phyloP scores from a whole-genome alignment of 2,113 vertebrate genomes.

The Mastomys natalensis region DNA sequence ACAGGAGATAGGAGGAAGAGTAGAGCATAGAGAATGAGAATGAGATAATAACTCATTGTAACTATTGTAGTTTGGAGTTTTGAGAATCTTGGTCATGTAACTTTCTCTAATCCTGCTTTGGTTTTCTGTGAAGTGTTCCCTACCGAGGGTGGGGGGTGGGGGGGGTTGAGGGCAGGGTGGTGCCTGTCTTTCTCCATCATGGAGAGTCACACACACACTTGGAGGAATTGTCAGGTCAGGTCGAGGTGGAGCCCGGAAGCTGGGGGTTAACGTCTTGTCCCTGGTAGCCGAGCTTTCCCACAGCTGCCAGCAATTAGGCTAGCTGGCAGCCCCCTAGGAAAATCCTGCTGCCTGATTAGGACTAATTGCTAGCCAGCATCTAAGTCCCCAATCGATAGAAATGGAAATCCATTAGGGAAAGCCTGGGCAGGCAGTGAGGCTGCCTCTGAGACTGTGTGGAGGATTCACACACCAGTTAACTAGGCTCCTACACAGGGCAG shows the following conservation, averaged over 20 bases:
- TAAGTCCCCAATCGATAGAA: constrained; percentile 33
- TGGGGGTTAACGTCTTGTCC: constrained; percentile 60
- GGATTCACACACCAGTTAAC: rapidly evolving
- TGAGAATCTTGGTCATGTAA: not conserved
- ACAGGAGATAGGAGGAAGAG: not conserved
- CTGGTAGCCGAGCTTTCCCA: constrained; percentile 16
- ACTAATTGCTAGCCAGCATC: constrained; percentile 67
- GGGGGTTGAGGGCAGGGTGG: too few species aligned
- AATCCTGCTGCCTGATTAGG: constrained; percentile 67
- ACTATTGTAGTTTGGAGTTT: not conserved
- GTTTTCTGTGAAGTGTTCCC: not conserved
- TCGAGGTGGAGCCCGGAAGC: not conserved
- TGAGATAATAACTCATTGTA: not conserved
- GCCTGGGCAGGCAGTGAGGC: not conserved
- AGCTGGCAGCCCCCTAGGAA: constrained; percentile 58
- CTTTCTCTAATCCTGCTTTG: not conserved
- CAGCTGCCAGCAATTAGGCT: constrained; percentile 76
- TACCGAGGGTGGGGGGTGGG: too few species aligned
- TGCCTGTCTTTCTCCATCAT: not conserved
- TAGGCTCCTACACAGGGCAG: rapidly evolving
- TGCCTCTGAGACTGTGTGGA: not conserved
- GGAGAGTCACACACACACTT: not conserved
- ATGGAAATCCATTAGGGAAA: constrained; percentile 63
- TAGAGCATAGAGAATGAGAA: not conserved
- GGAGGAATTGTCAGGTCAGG: not conserved